These are phyloP conservation scores for Masnerella sp. DNA, from an alignment of 2,888 invertebrate species.

Conservation along the genomic window DNA sequence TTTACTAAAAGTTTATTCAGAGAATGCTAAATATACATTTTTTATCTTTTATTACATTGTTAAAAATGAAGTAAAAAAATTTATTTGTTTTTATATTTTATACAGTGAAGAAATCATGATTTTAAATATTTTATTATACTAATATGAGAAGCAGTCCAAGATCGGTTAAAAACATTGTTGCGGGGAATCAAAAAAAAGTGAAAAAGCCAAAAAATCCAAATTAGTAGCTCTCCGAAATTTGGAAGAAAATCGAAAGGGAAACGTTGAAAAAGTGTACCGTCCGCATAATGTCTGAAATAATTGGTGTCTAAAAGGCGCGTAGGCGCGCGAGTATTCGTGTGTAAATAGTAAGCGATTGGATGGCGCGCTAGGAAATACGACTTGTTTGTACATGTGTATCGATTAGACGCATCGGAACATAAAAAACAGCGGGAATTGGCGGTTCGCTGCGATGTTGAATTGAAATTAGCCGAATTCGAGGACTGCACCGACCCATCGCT, in stretches of 20 bases:
- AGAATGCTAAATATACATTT: no score
- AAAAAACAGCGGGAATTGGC: conserved; percentile 9
- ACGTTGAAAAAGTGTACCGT: conserved; percentile 55
- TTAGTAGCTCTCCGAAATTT: conserved; percentile 32
- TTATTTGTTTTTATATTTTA: no score
- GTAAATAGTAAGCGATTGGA: conserved; percentile 60
- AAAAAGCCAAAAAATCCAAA: conserved; percentile 10
- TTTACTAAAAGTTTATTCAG: no score
- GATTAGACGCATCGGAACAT: conserved; percentile 12
- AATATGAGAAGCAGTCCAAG: no score
- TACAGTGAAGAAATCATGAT: no score
- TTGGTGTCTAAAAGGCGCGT: conserved; percentile 54
- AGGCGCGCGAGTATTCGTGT: conserved; percentile 52
- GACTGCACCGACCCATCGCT: conserved; percentile 58
- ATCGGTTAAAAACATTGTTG: no score
- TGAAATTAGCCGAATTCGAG: conserved; percentile 47
- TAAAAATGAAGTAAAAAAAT: no score
- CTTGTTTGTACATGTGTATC: conserved; percentile 42
- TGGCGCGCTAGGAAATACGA: conserved; percentile 48
- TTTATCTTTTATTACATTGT: no score
- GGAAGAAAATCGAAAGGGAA: neutral
- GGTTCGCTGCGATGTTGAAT: conserved; percentile 17
- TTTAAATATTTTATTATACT: no score
- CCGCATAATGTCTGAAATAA: conserved; percentile 60
- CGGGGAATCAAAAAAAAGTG: conserved; percentile 11